A percentile compares a stretch with the other conserved stretches of the same genome.
phyloP scores from a whole-genome alignment of 1,140 invertebrate genomes.

The Laupala kohalensis region DNA sequence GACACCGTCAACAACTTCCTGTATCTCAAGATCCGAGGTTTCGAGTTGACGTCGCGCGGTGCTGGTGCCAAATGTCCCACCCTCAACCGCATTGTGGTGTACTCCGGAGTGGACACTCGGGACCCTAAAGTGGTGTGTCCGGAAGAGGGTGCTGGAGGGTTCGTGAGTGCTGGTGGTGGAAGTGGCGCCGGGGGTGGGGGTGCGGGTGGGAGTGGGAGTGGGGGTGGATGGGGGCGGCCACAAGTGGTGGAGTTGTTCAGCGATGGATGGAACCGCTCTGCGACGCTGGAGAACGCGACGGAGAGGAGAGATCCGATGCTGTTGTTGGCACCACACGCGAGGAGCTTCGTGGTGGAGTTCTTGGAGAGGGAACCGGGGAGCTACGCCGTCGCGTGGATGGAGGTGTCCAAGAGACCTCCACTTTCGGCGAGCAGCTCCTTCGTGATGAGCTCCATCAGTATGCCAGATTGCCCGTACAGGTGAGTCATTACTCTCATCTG shows the following conservation, averaged over 20 bases:
- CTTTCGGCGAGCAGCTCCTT: constrained; percentile 37
- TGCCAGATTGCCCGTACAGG: constrained; percentile 54
- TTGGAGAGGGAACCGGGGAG: constrained; percentile 52
- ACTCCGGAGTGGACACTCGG: constrained; percentile 44
- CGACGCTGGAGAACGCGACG: not conserved
- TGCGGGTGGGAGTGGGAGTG: no score
- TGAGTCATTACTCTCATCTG: constrained; percentile 26
- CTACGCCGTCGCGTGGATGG: constrained; percentile 63
- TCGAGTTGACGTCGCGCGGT: constrained; percentile 1
- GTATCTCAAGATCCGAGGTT: constrained; percentile 37
- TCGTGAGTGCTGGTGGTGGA: not conserved
- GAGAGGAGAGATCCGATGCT: constrained; percentile 18
- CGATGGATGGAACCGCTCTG: constrained; percentile 49
- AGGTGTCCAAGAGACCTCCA: constrained; percentile 54
- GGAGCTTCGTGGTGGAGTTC: constrained; percentile 57
- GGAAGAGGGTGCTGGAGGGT: constrained; percentile 21
- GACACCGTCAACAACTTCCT: constrained; percentile 53
- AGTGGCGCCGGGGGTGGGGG: no score
- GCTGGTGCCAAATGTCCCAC: constrained; percentile 27
- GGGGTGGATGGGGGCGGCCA: not conserved
- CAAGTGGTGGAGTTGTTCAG: constrained; percentile 53
- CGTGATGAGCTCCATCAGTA: constrained; percentile 29
- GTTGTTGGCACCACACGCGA: constrained; percentile 39
- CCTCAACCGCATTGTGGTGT: constrained; percentile 57
- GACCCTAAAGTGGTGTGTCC: constrained; percentile 53